A percentile compares a stretch with the other conserved stretches of the same genome.
These are phyloP conservation scores for Hylaeus anthracinus DNA, from an alignment of 1,140 invertebrate genomes.

Conservation along the genomic window DNA sequence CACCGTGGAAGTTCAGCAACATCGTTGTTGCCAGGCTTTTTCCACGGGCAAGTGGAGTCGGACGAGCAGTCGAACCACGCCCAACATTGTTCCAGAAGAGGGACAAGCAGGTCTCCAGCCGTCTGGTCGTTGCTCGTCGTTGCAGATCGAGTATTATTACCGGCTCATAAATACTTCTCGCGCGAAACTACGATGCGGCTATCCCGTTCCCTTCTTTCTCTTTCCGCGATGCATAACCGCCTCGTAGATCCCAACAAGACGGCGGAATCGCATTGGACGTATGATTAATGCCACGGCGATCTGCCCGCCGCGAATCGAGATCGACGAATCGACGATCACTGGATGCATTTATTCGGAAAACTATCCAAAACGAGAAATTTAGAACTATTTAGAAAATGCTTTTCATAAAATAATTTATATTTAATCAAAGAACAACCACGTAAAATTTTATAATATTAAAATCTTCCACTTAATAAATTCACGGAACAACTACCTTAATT, in stretches of 20 bases:
- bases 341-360: neutral
- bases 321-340: constrained; percentile 39
- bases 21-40: neutral
- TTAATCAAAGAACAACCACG: no score
- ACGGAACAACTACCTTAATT: no score
- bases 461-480: no score
- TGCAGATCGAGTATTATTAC: constrained; percentile 55
- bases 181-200: constrained; percentile 28
- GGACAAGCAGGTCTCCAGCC: constrained; percentile 5
- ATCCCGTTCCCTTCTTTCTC: constrained; percentile 3
- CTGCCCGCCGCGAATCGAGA: constrained; percentile 57
- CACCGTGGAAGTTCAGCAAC: no score
- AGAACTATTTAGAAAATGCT: no score
- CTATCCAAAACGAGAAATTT: no score
- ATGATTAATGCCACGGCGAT: constrained; percentile 60
- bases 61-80: constrained; percentile 45
- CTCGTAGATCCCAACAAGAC: constrained; percentile 43
- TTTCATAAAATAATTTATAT: no score
- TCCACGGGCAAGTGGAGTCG: constrained; percentile 28
- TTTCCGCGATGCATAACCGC: constrained; percentile 31
- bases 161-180: constrained; percentile 60
- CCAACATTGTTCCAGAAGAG: constrained; percentile 58
- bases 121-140: constrained; percentile 30
- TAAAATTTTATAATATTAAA: no score
- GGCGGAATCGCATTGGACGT: constrained; percentile 15